Conservation (phyloP, 2,888 invertebrate species). For the Cephus sareptanus region DNA sequence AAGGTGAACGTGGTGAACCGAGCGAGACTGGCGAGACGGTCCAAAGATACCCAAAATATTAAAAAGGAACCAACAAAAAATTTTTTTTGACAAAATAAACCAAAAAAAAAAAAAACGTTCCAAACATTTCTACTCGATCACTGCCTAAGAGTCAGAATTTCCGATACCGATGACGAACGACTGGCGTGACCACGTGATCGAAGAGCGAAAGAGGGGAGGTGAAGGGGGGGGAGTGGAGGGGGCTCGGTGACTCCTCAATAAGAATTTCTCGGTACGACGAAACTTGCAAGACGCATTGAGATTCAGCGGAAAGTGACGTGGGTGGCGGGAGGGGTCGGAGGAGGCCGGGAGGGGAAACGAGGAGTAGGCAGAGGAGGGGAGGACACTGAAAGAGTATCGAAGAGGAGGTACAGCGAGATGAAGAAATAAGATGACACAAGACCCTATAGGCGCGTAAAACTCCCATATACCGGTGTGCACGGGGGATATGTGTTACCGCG, state of each 20-base stretch:
- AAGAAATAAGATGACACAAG: background rate
- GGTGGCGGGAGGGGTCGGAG: background rate
- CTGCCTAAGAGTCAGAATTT: background rate
- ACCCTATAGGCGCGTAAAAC: background rate
- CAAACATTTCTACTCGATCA: too few species aligned
- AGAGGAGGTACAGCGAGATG: background rate
- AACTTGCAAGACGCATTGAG: background rate
- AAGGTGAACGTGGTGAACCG: constrained; percentile 1
- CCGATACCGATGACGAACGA: background rate
- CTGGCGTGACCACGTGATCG: background rate
- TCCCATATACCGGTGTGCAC: constrained; percentile 38
- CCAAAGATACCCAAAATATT: background rate
- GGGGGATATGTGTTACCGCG: background rate
- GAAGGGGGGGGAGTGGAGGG: constrained; percentile 11
- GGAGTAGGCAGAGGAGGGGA: background rate
- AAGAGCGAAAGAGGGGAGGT: background rate
- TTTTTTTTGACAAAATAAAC: too few species aligned
- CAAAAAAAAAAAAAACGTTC: too few species aligned
- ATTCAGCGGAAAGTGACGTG: background rate
- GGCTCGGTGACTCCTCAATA: background rate
- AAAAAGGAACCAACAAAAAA: background rate
- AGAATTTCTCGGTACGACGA: background rate
- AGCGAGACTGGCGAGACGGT: constrained; percentile 3
- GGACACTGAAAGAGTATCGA: background rate
- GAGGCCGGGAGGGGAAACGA: background rate